These are phyloP conservation scores for Sphaerodactylus townsendi DNA, from an alignment of 2,113 vertebrate genomes.

Conservation along the genomic window DNA sequence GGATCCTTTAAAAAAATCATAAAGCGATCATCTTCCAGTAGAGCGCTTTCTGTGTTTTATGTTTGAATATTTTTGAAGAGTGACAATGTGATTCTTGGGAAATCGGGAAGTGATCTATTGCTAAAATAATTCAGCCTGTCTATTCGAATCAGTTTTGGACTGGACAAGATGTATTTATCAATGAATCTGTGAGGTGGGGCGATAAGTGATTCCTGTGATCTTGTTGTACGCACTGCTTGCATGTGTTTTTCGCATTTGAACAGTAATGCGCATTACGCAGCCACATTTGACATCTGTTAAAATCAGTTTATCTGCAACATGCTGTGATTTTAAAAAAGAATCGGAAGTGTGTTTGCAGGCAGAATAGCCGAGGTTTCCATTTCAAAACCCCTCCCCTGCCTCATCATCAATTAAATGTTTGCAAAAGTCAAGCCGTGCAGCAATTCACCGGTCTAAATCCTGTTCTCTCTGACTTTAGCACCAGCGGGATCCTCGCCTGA, in stretches of 20 bases:
- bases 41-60: constrained; percentile 3
- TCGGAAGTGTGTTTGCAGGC: not conserved
- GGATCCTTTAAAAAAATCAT: no score
- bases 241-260: constrained; percentile 15
- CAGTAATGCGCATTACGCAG: not conserved
- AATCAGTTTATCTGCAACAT: constrained; percentile 19
- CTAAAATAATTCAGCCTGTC: not conserved
- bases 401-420: constrained; percentile 51
- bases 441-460: constrained; percentile 61
- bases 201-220: not conserved
- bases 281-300: not conserved
- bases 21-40: no score
- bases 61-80: not conserved
- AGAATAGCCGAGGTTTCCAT: constrained; percentile 29
- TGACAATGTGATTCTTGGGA: accelerated
- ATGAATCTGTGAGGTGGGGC: not conserved
- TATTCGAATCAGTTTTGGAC: not conserved
- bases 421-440: constrained; percentile 36
- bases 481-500: constrained; percentile 95
- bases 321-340: not conserved
- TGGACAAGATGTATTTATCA: constrained; percentile 9
- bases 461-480: constrained; percentile 82
- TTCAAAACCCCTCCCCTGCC: constrained; percentile 49
- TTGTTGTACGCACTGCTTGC: not conserved
- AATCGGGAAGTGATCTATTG: not conserved